phyloP scores from a whole-genome alignment of 2,797 vertebrate species.

The Gouania willdenowi region DNA sequence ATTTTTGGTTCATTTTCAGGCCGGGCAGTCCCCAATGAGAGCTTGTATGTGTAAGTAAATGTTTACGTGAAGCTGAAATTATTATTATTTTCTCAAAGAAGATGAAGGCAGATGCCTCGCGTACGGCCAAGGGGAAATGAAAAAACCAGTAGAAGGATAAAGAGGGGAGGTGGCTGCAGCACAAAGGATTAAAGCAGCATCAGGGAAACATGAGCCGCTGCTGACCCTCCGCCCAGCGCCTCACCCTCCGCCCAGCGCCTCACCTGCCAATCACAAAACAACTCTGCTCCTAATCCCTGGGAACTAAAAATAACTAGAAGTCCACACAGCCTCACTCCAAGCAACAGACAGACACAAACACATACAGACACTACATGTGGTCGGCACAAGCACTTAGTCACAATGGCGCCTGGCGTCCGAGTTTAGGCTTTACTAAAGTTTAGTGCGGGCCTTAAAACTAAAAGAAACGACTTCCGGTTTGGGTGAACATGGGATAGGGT shows the following conservation, averaged over 20 bases:
- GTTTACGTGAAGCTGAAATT: no score
- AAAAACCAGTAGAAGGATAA: constrained; percentile 15
- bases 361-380: not conserved
- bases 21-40: no score
- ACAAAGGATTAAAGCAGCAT: not conserved
- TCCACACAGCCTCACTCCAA: constrained; percentile 35
- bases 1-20: no score
- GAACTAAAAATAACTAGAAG: constrained; percentile 70
- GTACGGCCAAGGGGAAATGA: constrained; percentile 32
- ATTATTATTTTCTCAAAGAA: no score
- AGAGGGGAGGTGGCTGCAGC: not conserved
- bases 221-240: constrained; percentile 42
- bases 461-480: no score
- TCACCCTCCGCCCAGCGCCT: constrained; percentile 48
- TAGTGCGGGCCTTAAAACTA: no score
- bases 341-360: constrained; percentile 50
- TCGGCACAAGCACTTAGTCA: no score
- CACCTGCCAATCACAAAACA: constrained; percentile 75
- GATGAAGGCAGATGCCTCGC: constrained; percentile 16
- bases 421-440: no score
- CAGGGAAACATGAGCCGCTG: constrained; percentile 36
- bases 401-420: no score
- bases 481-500: no score
- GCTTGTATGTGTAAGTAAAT: no score
- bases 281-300: constrained; percentile 65